Percentiles rank a stretch among this genome's conserved stretches.
phyloP scores from a whole-genome alignment of 2,797 vertebrate species.

The Pagetopsis macropterus region DNA sequence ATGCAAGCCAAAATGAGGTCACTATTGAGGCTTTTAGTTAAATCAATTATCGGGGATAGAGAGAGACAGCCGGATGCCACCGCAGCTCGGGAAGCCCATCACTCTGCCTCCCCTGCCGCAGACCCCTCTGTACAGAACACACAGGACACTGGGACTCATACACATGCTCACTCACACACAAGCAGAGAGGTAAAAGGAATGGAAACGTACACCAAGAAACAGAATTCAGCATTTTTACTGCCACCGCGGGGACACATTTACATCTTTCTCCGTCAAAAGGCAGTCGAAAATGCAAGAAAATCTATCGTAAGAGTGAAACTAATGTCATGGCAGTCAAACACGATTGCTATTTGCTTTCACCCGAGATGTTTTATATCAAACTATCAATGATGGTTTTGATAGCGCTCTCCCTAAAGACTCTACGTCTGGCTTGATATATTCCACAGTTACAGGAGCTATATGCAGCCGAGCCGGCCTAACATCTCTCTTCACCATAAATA shows the following conservation, averaged over 20 bases:
- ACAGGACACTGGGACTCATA: constrained; percentile 57
- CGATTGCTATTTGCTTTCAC: constrained; percentile 77
- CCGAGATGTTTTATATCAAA: constrained; percentile 71
- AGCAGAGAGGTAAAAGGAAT: constrained; percentile 25
- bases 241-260: constrained; percentile 66
- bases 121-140: constrained; percentile 49
- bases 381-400: constrained; percentile 78
- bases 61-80: constrained; percentile 71
- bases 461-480: constrained; percentile 71
- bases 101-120: constrained; percentile 58
- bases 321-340: constrained; percentile 77
- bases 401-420: constrained; percentile 72
- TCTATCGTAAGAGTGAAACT: constrained; percentile 63
- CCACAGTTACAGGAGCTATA: constrained; percentile 73
- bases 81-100: constrained; percentile 65
- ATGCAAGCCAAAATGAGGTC: constrained; percentile 82
- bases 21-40: constrained; percentile 83
- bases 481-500: constrained; percentile 78
- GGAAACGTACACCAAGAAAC: constrained; percentile 45
- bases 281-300: constrained; percentile 57
- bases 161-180: constrained; percentile 46
- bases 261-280: constrained; percentile 50
- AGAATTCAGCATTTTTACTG: constrained; percentile 67
- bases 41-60: constrained; percentile 79
- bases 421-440: constrained; percentile 77